Base-by-base conservation (phyloP, 2,888 invertebrate species). In the Ormyrus pomaceus region DNA sequence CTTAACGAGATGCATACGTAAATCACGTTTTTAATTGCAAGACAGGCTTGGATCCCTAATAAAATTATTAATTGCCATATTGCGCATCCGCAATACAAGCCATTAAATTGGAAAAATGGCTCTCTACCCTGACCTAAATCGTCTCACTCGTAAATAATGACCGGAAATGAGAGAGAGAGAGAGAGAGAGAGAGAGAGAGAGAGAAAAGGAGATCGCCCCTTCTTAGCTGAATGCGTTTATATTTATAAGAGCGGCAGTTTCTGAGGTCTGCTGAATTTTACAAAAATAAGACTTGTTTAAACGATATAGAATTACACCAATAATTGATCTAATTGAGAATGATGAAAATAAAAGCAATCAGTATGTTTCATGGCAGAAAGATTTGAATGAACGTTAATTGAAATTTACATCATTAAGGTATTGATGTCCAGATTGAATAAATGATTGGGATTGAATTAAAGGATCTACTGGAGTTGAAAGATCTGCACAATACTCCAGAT, bases 381-480 rank as follows among this genome's bases (percentile, higher is more conserved):
- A 64, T 64, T 34, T 58, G 58, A 74, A 74, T 74, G 55, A 19
- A 8, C 10, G 56, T 34, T 66, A 74, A 66, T 66, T 58, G 74
- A 74, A 66, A 66, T 58, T 56, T 65, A 58, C 65, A 61, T 71
- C 34, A 4, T 34, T 10, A 11, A 2, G 0, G 56, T 7, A 62
- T 55, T 46, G 58, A 58, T 34, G 66, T n/a, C 58, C 9, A 6
- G 55, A 46, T 45, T 66, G 66, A 74, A 74, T 66, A 58, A 66
- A 65, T 46, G 74, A 65, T 65, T 64, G 50, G 11, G 50, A 46
- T 10, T 7, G 13, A 45, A 56, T n/a, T 50, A 64, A 70, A 58
- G 55, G 46, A 19, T 55, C 46, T 7, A 51, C 34, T 48, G 2
- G n/a, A 3, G 5, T 8, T 11, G 6, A 71, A 11, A 51, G 19